These are phyloP conservation scores for Caenorhabditis drosophilae DNA, from an alignment of 2,888 invertebrate species.

Conservation along the genomic window DNA sequence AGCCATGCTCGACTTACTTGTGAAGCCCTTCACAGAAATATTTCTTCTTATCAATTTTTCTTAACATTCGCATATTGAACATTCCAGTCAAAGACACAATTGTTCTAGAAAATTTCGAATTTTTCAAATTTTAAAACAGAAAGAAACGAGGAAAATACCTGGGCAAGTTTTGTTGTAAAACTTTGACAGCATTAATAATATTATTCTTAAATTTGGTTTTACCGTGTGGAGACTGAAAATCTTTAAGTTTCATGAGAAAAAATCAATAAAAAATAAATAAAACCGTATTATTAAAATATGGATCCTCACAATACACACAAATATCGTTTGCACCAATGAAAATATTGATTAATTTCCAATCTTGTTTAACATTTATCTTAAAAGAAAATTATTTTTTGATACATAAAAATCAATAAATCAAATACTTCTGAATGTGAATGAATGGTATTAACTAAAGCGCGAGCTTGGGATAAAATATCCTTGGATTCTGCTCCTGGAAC, in stretches of 20 bases:
- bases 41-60: conserved; percentile 40
- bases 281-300: conserved; percentile 21
- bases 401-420: too few relatives aligned
- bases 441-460: conserved; percentile 45
- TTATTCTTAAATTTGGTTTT: conserved; percentile 38
- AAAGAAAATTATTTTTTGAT: too few relatives aligned
- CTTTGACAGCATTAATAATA: conserved; percentile 41
- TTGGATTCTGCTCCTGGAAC: conserved; percentile 48
- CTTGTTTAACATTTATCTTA: conserved; percentile 49
- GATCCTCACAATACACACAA: conserved; percentile 53
- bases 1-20: conserved; percentile 25
- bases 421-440: conserved; percentile 45
- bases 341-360: conserved; percentile 62
- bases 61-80: conserved; percentile 53
- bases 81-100: conserved; percentile 52
- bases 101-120: conserved; percentile 26
- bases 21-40: conserved; percentile 51
- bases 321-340: conserved; percentile 63
- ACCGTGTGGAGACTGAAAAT: conserved; percentile 23
- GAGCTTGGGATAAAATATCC: conserved; percentile 48
- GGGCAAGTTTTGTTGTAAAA: conserved; percentile 49
- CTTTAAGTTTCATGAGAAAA: too few relatives aligned
- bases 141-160: conserved; percentile 22
- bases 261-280: background rate
- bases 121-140: background rate